phyloP scores from a whole-genome alignment of 1,140 invertebrate genomes.

The Polypedilum vanderplanki region DNA sequence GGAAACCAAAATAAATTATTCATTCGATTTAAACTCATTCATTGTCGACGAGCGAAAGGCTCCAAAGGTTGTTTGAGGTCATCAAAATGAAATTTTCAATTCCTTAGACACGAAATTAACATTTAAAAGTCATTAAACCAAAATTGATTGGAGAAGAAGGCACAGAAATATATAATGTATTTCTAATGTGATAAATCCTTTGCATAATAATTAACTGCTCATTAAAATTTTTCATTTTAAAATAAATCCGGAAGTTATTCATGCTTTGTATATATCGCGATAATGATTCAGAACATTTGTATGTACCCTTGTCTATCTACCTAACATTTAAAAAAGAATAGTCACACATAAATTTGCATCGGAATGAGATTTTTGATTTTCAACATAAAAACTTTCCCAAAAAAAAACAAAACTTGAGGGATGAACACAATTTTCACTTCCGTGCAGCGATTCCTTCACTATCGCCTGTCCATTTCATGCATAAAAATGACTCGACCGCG shows the following conservation, averaged over 20 bases:
- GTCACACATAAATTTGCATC: slow-evolving; percentile 27
- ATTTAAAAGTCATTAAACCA: slow-evolving; percentile 9
- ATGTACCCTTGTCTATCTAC: too few species aligned
- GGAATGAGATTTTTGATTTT: background rate
- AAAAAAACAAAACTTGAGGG: background rate
- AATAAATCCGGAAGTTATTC: background rate
- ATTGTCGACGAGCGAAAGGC: background rate
- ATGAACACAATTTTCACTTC: background rate
- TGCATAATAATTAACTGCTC: background rate
- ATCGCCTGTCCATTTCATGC: background rate
- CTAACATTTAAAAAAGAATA: background rate
- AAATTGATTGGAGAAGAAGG: too few species aligned
- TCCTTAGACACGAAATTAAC: background rate
- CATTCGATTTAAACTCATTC: background rate
- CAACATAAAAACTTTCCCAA: too few species aligned
- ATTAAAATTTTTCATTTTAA: background rate
- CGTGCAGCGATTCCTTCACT: background rate
- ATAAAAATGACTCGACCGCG: slow-evolving; percentile 21
- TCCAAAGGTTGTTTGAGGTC: background rate
- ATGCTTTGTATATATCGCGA: background rate
- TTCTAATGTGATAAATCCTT: background rate
- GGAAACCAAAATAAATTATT: background rate
- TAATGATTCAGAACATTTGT: background rate
- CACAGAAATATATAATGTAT: background rate
- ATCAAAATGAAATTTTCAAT: background rate